phyloP scores from a whole-genome alignment of 30 jellyfish, hydroid and myxozoan genomes.

The Aurelia coerulea region DNA sequence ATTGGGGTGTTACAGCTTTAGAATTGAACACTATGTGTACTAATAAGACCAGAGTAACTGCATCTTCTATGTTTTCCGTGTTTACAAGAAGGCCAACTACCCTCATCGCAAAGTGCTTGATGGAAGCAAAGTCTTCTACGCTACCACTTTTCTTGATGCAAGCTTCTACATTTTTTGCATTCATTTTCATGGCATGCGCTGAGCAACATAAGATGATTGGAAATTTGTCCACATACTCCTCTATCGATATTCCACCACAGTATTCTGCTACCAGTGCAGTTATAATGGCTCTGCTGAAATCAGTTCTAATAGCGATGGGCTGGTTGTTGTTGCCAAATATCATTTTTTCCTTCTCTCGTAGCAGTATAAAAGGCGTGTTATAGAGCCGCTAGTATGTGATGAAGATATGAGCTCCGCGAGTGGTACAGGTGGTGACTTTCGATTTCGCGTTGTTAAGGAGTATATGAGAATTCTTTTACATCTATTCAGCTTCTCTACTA shows the following conservation, averaged over 20 bases:
- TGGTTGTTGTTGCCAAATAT: neutral
- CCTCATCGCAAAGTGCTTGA: neutral
- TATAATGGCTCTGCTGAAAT: neutral
- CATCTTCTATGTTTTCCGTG: no score
- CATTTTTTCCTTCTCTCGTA: neutral
- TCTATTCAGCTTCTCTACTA: neutral
- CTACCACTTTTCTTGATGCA: neutral
- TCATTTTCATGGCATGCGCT: neutral
- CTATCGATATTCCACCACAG: neutral
- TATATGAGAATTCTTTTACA: no score
- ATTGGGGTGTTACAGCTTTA: no score
- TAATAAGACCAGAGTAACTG: no score
- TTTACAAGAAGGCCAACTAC: neutral
- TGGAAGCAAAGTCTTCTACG: neutral
- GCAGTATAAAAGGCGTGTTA: neutral
- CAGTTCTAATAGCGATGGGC: neutral
- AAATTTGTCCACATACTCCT: neutral
- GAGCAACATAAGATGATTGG: neutral
- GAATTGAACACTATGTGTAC: no score
- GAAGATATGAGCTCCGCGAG: neutral
- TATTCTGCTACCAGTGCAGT: neutral
- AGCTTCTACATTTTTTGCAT: neutral
- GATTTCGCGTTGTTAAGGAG: neutral
- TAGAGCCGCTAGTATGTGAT: neutral
- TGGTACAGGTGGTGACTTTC: constrained; percentile 6